Evolutionary conservation across 1,140 invertebrate species (phyloP).

Genomic region (Vanessa atalanta): DNA sequence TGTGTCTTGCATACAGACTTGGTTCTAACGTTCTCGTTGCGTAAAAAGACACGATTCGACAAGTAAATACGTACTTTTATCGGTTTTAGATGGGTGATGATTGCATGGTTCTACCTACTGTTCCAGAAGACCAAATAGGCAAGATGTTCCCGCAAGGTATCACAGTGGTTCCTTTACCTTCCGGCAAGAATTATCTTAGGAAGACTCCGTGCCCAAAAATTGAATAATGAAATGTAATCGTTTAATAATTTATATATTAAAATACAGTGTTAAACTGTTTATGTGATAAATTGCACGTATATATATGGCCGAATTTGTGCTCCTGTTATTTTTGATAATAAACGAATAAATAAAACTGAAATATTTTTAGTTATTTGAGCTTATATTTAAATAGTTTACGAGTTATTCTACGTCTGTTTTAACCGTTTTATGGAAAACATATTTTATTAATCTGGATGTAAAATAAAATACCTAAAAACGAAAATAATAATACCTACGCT

Average conservation of each 20-base stretch:
- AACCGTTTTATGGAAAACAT: background rate
- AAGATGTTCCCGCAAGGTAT: conserved; percentile 86
- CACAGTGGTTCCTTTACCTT: conserved; percentile 86
- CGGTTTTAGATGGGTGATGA: conserved; percentile 82
- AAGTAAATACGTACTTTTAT: conserved; percentile 15
- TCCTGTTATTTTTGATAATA: too few species aligned
- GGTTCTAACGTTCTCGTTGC: conserved; percentile 16
- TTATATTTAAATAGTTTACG: too few species aligned
- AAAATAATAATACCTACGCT: conserved; percentile 3
- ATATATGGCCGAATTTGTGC: too few species aligned
- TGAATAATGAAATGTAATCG: background rate
- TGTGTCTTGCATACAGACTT: conserved; percentile 14
- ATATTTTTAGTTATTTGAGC: too few species aligned
- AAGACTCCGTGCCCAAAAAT: conserved; percentile 83
- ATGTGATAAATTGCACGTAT: background rate
- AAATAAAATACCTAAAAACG: background rate
- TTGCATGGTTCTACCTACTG: conserved; percentile 92
- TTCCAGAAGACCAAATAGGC: conserved; percentile 85
- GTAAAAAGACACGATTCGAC: conserved; percentile 12
- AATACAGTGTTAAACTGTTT: background rate
- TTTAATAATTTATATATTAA: background rate
- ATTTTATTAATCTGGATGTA: background rate
- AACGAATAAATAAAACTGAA: too few species aligned
- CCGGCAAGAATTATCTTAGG: conserved; percentile 90
- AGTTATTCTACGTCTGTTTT: too few species aligned